Percentiles rank a stretch among this genome's conserved stretches.
Evolutionary conservation across 2,113 vertebrate species (phyloP).

Genomic region (Eidolon helvum): DNA sequence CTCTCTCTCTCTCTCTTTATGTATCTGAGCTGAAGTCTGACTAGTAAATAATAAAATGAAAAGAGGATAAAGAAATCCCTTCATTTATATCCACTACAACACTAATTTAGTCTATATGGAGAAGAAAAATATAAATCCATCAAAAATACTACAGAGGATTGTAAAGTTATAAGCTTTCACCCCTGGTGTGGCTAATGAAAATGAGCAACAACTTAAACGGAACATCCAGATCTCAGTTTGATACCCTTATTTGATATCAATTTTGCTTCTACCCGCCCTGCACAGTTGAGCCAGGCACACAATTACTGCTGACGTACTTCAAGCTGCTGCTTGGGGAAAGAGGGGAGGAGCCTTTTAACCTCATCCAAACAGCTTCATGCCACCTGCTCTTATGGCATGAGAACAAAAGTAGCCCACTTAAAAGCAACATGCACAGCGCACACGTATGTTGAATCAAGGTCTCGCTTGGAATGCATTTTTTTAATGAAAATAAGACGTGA

Average conservation of each 20-base stretch:
- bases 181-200: slow-evolving; percentile 76
- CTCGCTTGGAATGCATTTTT: neutral
- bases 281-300: slow-evolving; percentile 82
- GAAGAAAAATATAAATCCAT: slow-evolving; percentile 62
- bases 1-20: slow-evolving; percentile 60
- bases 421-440: slow-evolving; percentile 46
- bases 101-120: slow-evolving; percentile 62
- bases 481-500: slow-evolving; percentile 31
- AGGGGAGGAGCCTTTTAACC: slow-evolving; percentile 86
- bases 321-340: slow-evolving; percentile 82
- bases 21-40: slow-evolving; percentile 74
- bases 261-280: slow-evolving; percentile 81
- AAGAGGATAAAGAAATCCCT: slow-evolving; percentile 30
- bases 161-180: slow-evolving; percentile 74
- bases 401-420: slow-evolving; percentile 78
- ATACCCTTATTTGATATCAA: slow-evolving; percentile 79
- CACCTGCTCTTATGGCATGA: slow-evolving; percentile 85
- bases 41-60: slow-evolving; percentile 74
- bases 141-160: slow-evolving; percentile 57
- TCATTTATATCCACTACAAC: slow-evolving; percentile 62
- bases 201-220: slow-evolving; percentile 80
- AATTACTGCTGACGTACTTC: slow-evolving; percentile 86
- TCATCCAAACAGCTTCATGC: slow-evolving; percentile 88
- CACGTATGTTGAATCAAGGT: slow-evolving; percentile 37
- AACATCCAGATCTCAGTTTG: slow-evolving; percentile 77